Evolutionary conservation across 2,888 invertebrate genomes (phyloP).

Genomic region (Brachypterus glaber): DNA sequence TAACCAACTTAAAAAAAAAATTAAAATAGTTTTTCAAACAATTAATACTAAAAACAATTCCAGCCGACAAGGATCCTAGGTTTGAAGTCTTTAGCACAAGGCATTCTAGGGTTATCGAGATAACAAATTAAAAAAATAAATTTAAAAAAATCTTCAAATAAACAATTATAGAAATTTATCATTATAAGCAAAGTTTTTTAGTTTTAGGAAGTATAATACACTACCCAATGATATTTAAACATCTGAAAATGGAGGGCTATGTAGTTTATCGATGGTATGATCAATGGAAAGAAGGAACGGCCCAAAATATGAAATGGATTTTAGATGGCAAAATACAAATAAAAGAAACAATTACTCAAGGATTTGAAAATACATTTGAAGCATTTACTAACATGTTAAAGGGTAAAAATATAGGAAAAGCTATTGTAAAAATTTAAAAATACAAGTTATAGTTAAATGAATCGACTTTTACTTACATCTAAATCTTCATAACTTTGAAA

Average conservation of each 20-base stretch:
- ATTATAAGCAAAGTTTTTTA: neutral
- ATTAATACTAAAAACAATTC: too few relatives aligned
- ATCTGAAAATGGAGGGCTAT: slow-evolving; percentile 30
- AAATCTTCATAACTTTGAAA: slow-evolving; percentile 66
- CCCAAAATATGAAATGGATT: slow-evolving; percentile 54
- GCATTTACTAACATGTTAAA: slow-evolving; percentile 12
- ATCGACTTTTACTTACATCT: slow-evolving; percentile 49
- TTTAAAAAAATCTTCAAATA: too few relatives aligned
- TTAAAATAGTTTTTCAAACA: too few relatives aligned
- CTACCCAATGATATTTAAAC: slow-evolving; percentile 19
- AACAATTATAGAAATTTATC: too few relatives aligned
- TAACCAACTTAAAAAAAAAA: too few relatives aligned
- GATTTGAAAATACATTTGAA: slow-evolving; percentile 44
- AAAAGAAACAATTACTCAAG: slow-evolving; percentile 53
- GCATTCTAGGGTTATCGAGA: too few relatives aligned
- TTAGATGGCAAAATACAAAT: slow-evolving; percentile 60
- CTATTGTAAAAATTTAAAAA: slow-evolving; percentile 33
- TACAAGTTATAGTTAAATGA: too few relatives aligned
- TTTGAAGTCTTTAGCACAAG: too few relatives aligned
- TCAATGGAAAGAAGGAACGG: slow-evolving; percentile 54
- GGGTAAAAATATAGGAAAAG: slow-evolving; percentile 29
- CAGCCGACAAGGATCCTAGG: too few relatives aligned
- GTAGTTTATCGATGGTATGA: slow-evolving; percentile 29
- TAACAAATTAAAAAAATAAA: too few relatives aligned
- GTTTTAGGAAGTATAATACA: slow-evolving; percentile 23